Evolutionary conservation across 2,113 vertebrate species (phyloP).

Genomic region (Prionailurus viverrinus): DNA sequence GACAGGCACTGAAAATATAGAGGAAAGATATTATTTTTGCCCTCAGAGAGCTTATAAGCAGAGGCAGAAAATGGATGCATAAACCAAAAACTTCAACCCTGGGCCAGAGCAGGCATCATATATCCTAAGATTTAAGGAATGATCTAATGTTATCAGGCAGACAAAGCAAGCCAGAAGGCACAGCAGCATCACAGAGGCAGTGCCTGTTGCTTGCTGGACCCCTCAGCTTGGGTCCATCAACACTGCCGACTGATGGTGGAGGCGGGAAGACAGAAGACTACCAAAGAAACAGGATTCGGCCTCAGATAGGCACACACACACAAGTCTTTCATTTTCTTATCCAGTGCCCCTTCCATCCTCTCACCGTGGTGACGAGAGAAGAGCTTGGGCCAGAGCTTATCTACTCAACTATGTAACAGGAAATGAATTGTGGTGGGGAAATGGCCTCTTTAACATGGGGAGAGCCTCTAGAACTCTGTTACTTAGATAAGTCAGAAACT

Average conservation of each 20-base stretch:
- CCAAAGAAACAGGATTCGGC: background rate
- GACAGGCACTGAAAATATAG: background rate
- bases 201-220: background rate
- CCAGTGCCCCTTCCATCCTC: background rate
- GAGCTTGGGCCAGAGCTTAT: background rate
- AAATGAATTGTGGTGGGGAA: background rate
- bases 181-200: background rate
- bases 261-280: background rate
- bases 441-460: background rate
- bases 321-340: background rate
- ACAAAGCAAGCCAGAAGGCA: background rate
- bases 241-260: fast-evolving
- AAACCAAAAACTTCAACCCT: background rate
- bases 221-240: background rate
- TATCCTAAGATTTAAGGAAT: background rate
- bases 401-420: background rate
- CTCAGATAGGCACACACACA: background rate
- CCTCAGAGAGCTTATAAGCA: background rate
- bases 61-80: background rate
- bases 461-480: background rate
- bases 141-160: background rate
- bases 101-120: background rate
- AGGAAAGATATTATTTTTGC: background rate
- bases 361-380: background rate
- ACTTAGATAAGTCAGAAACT: background rate